phyloP scores from a whole-genome alignment of 2,113 vertebrate genomes.

The Plecotus auritus region DNA sequence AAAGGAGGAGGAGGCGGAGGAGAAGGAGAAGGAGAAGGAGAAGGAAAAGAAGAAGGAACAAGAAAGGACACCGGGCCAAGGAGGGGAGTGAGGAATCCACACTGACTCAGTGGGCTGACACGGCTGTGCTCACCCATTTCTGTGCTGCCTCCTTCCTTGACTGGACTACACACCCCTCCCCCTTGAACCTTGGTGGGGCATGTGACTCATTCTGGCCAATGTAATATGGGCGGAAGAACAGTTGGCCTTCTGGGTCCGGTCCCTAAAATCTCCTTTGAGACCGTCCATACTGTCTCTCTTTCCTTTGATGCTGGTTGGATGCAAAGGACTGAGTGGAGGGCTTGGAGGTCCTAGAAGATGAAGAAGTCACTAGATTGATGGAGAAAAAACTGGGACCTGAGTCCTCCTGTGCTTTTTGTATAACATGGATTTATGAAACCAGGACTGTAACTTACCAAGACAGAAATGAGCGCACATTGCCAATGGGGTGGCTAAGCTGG shows the following conservation, averaged over 20 bases:
- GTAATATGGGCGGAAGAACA: fast-evolving
- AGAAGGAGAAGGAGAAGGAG: no score
- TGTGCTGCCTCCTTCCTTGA: fast-evolving
- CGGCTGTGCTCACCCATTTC: fast-evolving
- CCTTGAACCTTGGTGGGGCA: background rate
- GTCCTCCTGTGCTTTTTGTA: no score
- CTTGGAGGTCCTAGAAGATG: background rate
- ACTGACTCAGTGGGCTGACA: fast-evolving
- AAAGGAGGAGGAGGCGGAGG: background rate
- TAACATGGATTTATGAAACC: background rate
- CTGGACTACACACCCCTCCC: background rate
- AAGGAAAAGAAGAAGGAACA: fast-evolving
- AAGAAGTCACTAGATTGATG: background rate
- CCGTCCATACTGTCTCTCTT: background rate
- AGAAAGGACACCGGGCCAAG: no score
- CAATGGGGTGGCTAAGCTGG: background rate
- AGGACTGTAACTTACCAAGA: background rate
- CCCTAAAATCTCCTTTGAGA: background rate
- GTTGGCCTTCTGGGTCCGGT: background rate
- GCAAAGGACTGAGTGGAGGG: background rate
- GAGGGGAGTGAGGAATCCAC: no score
- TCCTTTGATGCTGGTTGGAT: background rate
- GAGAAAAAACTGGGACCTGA: background rate
- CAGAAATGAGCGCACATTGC: fast-evolving
- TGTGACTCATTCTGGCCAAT: background rate